Evolutionary conservation across 2,113 vertebrate genomes (phyloP), one percentile per base, ranked within the genome.

Genomic region (Sylvicapra grimmia): DNA sequence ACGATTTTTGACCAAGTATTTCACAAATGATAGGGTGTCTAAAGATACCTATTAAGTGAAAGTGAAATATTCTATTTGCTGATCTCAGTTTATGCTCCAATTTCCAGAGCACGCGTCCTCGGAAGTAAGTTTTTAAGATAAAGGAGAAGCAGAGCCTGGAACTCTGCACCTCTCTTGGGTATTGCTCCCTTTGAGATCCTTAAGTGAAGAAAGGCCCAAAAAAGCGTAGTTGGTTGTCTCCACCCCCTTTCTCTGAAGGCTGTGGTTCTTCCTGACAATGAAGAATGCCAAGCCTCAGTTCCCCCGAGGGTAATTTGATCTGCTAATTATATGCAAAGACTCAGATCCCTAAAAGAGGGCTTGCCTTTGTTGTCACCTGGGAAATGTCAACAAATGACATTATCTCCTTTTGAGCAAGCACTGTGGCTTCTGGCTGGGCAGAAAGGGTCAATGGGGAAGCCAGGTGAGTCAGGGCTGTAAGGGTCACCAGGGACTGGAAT

Each of bases 241-340:
- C 58, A 23, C n/a, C 29, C 49, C 29, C 53, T 96, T 56, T 85
- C 53, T 89, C 44, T 56, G 59, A 68, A 86, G 56, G 15, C 94
- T 63, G 56, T 94, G 63, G 87, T 95, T 97, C 85, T 97, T 97
- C 96, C 96, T 94, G 93, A 96, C 95, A 97, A 96, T 68, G 97
- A 90, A 96, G 98, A 98, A 61, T 65, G 90, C 98, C 98, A 97
- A 97, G 90, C 88, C 91, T 97, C 79, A 88, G 91, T 86, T 97
- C 98, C 98, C 98, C 97, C 56, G 72, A 88, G 75, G 86, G 98
- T 98, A 98, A 98, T 97, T 97, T 89, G 98, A 98, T 98, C 98
- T 98, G 97, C 98, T 98, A 98, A 98, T 98, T 98, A 98, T 97
- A 98, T 98, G 98, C 98, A 97, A 98, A 98, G 97, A 98, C 93